These are phyloP conservation scores for Druon quercuslanigerum DNA, from an alignment of 1,140 invertebrate genomes.

Conservation along the genomic window DNA sequence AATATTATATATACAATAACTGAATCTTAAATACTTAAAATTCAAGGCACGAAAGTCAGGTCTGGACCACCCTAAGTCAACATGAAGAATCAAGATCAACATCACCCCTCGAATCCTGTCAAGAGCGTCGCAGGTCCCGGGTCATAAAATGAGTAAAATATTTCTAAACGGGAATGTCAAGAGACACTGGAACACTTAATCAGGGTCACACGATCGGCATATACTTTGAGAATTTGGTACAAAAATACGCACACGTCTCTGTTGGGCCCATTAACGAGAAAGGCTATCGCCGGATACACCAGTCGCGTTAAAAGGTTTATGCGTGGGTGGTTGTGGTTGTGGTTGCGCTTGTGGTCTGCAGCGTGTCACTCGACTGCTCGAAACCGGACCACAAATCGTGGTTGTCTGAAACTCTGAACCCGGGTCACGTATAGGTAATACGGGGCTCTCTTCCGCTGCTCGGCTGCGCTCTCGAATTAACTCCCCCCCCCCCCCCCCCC, in stretches of 20 bases:
- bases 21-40: too few relatives aligned
- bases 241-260: neutral
- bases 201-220: constrained; percentile 26
- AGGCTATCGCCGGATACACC: constrained; percentile 54
- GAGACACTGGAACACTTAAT: constrained; percentile 9
- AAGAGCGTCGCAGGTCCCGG: constrained; percentile 3
- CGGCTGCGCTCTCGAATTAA: neutral
- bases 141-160: constrained; percentile 30
- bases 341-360: constrained; percentile 58
- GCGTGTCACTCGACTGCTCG: constrained; percentile 62
- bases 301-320: constrained; percentile 66
- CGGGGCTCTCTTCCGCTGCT: constrained; percentile 19
- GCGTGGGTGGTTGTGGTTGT: constrained; percentile 57
- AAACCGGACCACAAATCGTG: constrained; percentile 57
- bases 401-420: constrained; percentile 54
- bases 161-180: constrained; percentile 8
- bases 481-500: too few relatives aligned
- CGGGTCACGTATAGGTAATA: constrained; percentile 47
- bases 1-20: too few relatives aligned
- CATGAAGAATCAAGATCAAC: neutral
- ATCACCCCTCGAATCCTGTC: neutral
- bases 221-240: neutral
- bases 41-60: too few relatives aligned
- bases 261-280: constrained; percentile 46
- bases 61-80: constrained; percentile 14